Conservation (phyloP, 2,113 vertebrate genomes). For the Cololabis saira region DNA sequence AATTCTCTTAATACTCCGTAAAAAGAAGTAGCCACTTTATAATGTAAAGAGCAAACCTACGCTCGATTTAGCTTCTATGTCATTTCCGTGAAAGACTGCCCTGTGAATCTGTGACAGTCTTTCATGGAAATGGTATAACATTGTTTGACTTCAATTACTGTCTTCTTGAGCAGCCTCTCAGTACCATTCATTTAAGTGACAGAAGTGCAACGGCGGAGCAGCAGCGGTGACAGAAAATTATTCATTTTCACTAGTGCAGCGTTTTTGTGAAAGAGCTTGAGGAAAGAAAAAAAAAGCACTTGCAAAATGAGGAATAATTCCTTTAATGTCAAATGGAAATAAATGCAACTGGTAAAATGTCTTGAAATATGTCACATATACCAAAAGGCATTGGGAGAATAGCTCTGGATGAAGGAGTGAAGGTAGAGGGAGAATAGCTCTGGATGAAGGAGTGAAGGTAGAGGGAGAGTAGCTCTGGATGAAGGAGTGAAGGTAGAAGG, state of each 20-base stretch:
- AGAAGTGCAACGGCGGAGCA: slow-evolving; percentile 33
- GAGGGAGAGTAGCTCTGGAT: too few species aligned
- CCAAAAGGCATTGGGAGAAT: too few species aligned
- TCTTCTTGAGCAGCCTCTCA: slow-evolving; percentile 26
- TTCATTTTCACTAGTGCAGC: slow-evolving; percentile 35
- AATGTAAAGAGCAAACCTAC: neutral
- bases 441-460: too few species aligned
- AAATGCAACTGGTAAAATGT: slow-evolving; percentile 40
- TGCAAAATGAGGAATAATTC: slow-evolving; percentile 23
- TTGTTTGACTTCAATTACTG: slow-evolving; percentile 33
- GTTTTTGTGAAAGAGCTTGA: slow-evolving; percentile 21
- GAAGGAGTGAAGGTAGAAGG: too few species aligned
- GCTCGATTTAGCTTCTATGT: slow-evolving; percentile 5
- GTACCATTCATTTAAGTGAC: slow-evolving; percentile 46
- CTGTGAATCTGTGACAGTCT: neutral
- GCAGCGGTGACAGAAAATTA: slow-evolving; percentile 51
- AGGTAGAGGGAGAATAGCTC: too few species aligned
- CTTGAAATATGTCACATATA: slow-evolving; percentile 26
- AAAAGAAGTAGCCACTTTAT: neutral
- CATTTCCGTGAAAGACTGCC: slow-evolving; percentile 20
- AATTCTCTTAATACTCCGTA: neutral
- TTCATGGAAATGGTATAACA: too few species aligned
- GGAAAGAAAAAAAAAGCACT: slow-evolving; percentile 31
- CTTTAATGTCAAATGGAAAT: slow-evolving; percentile 40
- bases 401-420: too few species aligned